A percentile compares a stretch with the other conserved stretches of the same genome.
These are phyloP conservation scores for Pipra filicauda DNA, from an alignment of 2,113 vertebrate species.

Conservation along the genomic window DNA sequence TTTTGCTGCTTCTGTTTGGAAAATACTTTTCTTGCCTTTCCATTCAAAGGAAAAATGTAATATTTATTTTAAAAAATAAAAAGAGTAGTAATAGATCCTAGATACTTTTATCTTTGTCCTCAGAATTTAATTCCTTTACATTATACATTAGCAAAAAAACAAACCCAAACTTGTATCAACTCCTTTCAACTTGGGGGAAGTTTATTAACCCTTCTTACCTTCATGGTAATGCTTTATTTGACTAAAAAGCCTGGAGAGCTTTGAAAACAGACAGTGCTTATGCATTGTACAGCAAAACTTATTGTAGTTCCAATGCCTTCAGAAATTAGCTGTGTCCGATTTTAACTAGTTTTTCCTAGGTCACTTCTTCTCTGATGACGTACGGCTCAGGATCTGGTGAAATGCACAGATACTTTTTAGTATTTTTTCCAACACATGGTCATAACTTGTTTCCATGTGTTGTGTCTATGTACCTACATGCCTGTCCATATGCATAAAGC, in stretches of 20 bases:
- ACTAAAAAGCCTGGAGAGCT: background rate
- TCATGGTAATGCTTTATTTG: background rate
- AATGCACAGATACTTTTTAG: background rate
- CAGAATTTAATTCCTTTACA: background rate
- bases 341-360: constrained; percentile 30
- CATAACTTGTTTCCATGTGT: constrained; percentile 52
- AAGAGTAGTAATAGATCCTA: background rate
- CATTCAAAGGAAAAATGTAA: background rate
- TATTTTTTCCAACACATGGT: background rate
- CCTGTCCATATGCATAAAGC: constrained; percentile 47
- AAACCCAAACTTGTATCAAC: background rate
- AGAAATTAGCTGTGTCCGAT: constrained; percentile 18
- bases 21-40: constrained; percentile 56
- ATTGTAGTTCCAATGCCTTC: background rate
- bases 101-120: background rate
- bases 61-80: background rate
- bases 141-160: background rate
- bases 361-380: constrained; percentile 37
- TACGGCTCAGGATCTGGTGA: background rate
- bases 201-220: background rate
- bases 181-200: background rate
- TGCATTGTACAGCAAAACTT: background rate
- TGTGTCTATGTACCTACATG: constrained; percentile 38
- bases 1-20: constrained; percentile 52
- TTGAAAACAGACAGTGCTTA: background rate